Evolutionary conservation across 2,113 vertebrate genomes (phyloP), one percentile per base, ranked within the genome.

Genomic region (Nansenia antarctica): DNA sequence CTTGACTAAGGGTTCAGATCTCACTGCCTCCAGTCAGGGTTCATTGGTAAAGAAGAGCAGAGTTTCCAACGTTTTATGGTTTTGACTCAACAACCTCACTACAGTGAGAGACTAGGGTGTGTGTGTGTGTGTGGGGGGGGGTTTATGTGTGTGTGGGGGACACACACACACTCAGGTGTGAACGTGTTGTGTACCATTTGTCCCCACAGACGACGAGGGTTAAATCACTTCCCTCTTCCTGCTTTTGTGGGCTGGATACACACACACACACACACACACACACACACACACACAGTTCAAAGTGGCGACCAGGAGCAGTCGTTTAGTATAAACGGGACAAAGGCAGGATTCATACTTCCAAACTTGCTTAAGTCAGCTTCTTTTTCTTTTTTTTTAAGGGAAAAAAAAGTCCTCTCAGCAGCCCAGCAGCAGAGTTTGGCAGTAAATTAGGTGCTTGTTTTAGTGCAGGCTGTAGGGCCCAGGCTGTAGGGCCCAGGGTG

Each of bases 271-370:
- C 26, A 60, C 18, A 9, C 30, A 32, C 15, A 29, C 53, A 31
- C 15, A 20, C 57, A 59, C 31, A 34, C 57, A 60, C 57, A 60
- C 59, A 61, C 34, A 67, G 71, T 80, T 83, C 65, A 77, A 80
- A 78, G 65, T 54, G 60, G 24, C 12, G 14, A 58, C 47, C 66
- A 60, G 55, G 14, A 18, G n/a, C 69, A 73, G 72, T 71, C 64
- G 61, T 35, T 74, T 61, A 74, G 47, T 32, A 45, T 60, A 39
- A 35, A 14, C 22, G 52, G 66, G 55, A 85, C 80, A 86, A 84
- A 85, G 80, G 32, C 67, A 57, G 69, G 68, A 83, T 85, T 86
- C 82, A 84, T 81, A 69, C 67, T 24, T 62, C 66, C 65, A 72
- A 76, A 79, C 65, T 66, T 49, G 74, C 74, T 73, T 26, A 67